These are phyloP conservation scores for Andrena hattorfiana DNA, from an alignment of 2,888 invertebrate species.

Conservation along the genomic window DNA sequence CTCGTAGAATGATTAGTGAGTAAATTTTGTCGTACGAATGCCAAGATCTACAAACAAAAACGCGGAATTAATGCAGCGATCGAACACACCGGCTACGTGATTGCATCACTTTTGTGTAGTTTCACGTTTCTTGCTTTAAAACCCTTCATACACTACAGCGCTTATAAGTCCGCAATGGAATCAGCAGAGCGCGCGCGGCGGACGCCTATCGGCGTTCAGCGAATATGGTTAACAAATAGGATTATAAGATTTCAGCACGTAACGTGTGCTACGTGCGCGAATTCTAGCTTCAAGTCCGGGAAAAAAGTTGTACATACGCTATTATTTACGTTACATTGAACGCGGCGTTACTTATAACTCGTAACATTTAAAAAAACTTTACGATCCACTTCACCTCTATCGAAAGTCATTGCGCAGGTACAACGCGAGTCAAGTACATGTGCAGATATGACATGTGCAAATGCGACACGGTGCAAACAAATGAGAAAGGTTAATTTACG, in stretches of 20 bases:
- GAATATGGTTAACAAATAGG: not conserved
- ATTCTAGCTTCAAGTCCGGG: not conserved
- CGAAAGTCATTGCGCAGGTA: not conserved
- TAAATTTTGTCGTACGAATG: slow-evolving; percentile 25
- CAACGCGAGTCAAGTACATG: not conserved
- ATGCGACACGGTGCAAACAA: slow-evolving; percentile 11
- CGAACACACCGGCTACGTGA: not conserved
- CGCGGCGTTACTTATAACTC: too few species aligned
- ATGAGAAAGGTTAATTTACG: slow-evolving; percentile 29
- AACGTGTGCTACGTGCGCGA: not conserved
- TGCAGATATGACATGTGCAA: slow-evolving; percentile 1
- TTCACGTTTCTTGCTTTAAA: not conserved
- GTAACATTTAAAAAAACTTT: too few species aligned
- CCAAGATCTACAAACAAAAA: slow-evolving; percentile 47
- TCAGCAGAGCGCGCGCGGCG: too few species aligned
- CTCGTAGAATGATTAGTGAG: slow-evolving; percentile 66
- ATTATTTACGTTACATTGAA: not conserved
- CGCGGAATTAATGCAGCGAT: too few species aligned
- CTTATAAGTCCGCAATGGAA: not conserved
- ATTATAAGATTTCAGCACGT: not conserved
- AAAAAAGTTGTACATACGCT: not conserved
- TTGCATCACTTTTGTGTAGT: not conserved
- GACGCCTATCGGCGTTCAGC: too few species aligned
- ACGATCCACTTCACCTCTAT: not conserved
- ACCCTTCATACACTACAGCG: not conserved